These are phyloP conservation scores for Cotesia congregata DNA, from an alignment of 2,888 invertebrate genomes.

Conservation along the genomic window DNA sequence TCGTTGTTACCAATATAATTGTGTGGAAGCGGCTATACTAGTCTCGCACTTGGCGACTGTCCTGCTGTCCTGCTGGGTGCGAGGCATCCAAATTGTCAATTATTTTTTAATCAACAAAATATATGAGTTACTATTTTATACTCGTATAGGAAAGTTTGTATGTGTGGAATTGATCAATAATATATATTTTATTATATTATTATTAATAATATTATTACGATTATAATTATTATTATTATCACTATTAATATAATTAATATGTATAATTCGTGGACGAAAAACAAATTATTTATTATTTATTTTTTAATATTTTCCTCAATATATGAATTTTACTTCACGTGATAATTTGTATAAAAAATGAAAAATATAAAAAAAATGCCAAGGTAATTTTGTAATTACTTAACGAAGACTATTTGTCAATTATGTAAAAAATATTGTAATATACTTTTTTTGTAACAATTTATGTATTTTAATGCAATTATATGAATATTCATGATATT, in stretches of 20 bases:
- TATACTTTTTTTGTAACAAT: not conserved
- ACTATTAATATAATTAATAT: not conserved
- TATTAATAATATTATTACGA: not conserved
- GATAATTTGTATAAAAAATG: slow-evolving; percentile 22
- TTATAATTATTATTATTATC: not conserved
- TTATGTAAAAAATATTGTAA: not conserved
- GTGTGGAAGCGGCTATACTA: slow-evolving; percentile 21
- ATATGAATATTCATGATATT: not conserved
- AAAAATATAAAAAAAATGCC: not conserved
- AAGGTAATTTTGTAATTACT: not conserved
- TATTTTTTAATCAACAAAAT: slow-evolving; percentile 30
- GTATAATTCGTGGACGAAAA: not conserved
- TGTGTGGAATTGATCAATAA: not conserved
- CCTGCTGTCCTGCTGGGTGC: not conserved
- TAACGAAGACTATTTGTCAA: not conserved
- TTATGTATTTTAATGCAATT: not conserved
- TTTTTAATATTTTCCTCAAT: slow-evolving; percentile 30
- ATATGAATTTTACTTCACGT: slow-evolving; percentile 10
- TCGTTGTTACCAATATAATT: slow-evolving; percentile 31
- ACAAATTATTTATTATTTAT: slow-evolving; percentile 35
- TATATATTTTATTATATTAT: slow-evolving; percentile 9
- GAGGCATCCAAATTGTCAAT: slow-evolving; percentile 48
- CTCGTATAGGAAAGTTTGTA: not conserved
- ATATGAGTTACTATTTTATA: not conserved
- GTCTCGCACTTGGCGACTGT: slow-evolving; percentile 6